Percentiles rank a stretch among this genome's conserved stretches.
These are phyloP conservation scores for Microtus richardsoni DNA, from an alignment of 2,113 vertebrate genomes.

Conservation along the genomic window DNA sequence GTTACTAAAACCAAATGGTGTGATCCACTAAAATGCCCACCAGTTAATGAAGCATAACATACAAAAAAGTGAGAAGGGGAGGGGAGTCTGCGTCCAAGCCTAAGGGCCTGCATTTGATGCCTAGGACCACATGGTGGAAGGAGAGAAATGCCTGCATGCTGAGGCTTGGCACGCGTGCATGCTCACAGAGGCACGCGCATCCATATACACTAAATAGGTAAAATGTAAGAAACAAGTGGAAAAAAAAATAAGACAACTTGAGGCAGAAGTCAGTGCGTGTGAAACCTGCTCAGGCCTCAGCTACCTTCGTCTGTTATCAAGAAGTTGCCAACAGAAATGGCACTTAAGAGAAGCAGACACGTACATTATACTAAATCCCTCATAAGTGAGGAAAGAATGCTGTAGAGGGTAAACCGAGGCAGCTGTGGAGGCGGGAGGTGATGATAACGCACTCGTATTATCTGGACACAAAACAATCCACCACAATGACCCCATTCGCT, in stretches of 20 bases:
- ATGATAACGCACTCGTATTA: accelerated
- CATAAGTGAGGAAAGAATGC: not conserved
- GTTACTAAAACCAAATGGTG: not conserved
- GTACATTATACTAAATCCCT: not conserved
- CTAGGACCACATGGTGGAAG: not conserved
- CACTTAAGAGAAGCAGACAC: not conserved
- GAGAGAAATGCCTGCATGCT: not conserved
- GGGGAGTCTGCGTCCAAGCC: not conserved
- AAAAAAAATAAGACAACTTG: not conserved
- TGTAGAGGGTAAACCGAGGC: not conserved
- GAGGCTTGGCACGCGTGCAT: too few species aligned
- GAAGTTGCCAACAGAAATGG: not conserved
- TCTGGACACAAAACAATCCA: not conserved
- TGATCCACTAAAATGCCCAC: conserved; percentile 16
- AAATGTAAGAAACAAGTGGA: not conserved
- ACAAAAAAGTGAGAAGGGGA: not conserved
- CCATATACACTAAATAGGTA: not conserved
- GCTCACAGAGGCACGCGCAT: not conserved
- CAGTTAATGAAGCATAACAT: not conserved
- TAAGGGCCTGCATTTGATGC: not conserved
- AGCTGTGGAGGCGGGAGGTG: not conserved
- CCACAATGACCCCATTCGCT: not conserved
- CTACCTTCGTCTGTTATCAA: not conserved
- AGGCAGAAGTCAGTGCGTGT: not conserved
- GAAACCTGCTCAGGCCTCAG: not conserved